Percentiles rank a stretch among this genome's conserved stretches.
phyloP scores from a whole-genome alignment of 2,113 vertebrate genomes.

The Arizona elegans region DNA sequence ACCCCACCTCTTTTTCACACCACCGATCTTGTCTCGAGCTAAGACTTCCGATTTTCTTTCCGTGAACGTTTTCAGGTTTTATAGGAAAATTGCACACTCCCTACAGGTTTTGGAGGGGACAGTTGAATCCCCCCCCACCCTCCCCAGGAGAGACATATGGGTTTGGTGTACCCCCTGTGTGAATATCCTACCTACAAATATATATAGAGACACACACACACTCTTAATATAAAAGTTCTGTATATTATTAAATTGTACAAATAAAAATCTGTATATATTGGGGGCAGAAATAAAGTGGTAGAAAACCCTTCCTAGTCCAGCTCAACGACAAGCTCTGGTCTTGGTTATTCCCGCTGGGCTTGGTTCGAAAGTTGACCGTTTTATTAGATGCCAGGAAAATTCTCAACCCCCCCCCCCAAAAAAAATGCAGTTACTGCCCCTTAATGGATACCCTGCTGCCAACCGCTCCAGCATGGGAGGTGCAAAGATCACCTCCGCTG shows the following conservation, averaged over 20 bases:
- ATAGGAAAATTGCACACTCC: slow-evolving; percentile 10
- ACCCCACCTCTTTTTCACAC: neutral
- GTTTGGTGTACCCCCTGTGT: slow-evolving; percentile 50
- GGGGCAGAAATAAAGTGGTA: slow-evolving; percentile 50
- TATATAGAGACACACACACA: slow-evolving; percentile 46
- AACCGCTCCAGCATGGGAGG: neutral
- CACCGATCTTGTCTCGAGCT: neutral
- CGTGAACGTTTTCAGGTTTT: neutral
- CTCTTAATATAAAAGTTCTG: slow-evolving; percentile 51
- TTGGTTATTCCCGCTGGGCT: neutral
- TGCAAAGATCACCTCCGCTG: neutral
- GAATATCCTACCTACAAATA: slow-evolving; percentile 48
- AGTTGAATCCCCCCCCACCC: too few species aligned
- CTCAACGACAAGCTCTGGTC: neutral
- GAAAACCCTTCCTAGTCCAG: too few species aligned
- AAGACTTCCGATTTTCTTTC: neutral
- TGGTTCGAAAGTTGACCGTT: too few species aligned
- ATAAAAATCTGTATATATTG: slow-evolving; percentile 75
- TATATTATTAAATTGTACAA: slow-evolving; percentile 73
- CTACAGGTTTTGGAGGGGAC: slow-evolving; percentile 15
- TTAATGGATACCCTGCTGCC: neutral
- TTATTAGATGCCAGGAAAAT: neutral
- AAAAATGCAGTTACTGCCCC: too few species aligned
- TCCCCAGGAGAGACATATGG: neutral
- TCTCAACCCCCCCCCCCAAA: too few species aligned